Base-by-base conservation (phyloP, 2,797 vertebrate species). In the Cryptoprocta ferox region DNA sequence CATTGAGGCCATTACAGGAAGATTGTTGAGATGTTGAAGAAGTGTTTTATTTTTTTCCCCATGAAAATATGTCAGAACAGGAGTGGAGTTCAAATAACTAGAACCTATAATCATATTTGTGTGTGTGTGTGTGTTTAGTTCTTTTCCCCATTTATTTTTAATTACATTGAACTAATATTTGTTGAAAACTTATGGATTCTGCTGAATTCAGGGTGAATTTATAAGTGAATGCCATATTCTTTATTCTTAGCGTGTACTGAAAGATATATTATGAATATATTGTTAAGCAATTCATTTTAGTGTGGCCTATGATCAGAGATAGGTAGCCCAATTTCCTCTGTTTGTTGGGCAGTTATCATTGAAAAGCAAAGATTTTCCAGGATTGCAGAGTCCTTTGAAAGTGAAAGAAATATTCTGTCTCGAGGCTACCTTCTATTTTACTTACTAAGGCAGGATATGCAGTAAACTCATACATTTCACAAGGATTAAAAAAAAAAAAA, bases 311-410 rank as follows among this genome's bases (percentile, higher is more conserved):
- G 39, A 56, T 84, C 45, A 68, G 18, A 90, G 63, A 39, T 80
- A 59, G 66, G 70, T 91, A 65, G 13, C 8, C 30, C 37, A 45
- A 61, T 93, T 94, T 83, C 7, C 10, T 97, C n/a, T 6, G 35
- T 37, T 56, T 50, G 32, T 16, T 42, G 5, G 71, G 45, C 11
- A 89, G 26, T 80, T 88, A 24, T 45, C 48, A 70, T 97, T 45
- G 94, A 71, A 87, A 73, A 92, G 53, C 24, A 81, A 73, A 68
- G 11, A 50, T 80, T 92, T 81, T 94, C 70, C 61, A 85, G 61
- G 14, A 35, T 24, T 76, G 5, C 11, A 81, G 30, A 95, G 35
- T 63, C 9, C 32, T 96, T 94, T 91, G 30, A 90, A 84, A 89
- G 21, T 90, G 30, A 88, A 73, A 81, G 19, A 75, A 68, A 48